Evolutionary conservation across 2,113 vertebrate species (phyloP).

Genomic region (Natator depressus): DNA sequence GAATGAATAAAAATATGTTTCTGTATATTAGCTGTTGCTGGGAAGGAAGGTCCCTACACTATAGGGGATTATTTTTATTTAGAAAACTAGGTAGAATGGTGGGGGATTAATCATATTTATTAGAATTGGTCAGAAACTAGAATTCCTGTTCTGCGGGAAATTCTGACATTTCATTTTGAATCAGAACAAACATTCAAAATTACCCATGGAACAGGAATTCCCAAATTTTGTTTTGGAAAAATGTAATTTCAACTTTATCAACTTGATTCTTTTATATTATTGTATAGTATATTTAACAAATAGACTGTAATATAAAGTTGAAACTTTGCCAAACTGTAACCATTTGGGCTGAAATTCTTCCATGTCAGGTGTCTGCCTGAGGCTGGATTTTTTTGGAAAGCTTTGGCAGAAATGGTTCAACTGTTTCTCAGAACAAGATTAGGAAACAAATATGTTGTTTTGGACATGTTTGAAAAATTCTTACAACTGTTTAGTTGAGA

Average conservation of each 20-base stretch:
- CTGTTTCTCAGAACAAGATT: accelerated
- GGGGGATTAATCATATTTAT: not conserved
- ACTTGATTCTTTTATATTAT: not conserved
- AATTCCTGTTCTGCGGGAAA: not conserved
- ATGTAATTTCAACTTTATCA: not conserved
- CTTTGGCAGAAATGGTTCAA: not conserved
- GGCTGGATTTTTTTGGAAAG: not conserved
- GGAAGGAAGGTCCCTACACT: not conserved
- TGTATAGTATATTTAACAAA: not conserved
- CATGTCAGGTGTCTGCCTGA: not conserved
- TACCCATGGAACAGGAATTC: not conserved
- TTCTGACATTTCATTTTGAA: not conserved
- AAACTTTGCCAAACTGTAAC: not conserved
- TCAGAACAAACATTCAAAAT: not conserved
- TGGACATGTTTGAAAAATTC: not conserved
- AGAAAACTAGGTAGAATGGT: not conserved
- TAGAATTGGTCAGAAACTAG: not conserved
- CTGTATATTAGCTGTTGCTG: not conserved
- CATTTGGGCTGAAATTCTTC: not conserved
- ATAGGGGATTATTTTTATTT: not conserved
- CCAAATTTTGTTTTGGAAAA: not conserved
- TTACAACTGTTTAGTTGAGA: not conserved
- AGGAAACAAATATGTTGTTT: not conserved
- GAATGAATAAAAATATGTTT: not conserved
- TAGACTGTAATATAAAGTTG: not conserved